phyloP scores from a whole-genome alignment of 2,888 invertebrate genomes.

The Nowickia ferox region DNA sequence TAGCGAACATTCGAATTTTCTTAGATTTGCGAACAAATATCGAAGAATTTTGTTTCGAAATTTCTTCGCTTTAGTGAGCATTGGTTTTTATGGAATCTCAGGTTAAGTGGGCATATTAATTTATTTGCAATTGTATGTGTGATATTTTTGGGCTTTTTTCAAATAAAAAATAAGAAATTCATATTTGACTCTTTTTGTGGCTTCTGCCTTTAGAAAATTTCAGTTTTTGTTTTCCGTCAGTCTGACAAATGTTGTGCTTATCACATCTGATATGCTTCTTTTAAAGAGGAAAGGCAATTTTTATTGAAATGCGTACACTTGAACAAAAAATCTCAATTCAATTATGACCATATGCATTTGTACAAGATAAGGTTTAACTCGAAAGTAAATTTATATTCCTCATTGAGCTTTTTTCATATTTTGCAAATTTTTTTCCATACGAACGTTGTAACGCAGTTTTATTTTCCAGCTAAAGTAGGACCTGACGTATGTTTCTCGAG shows the following conservation, averaged over 20 bases:
- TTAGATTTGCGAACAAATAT: too few species aligned
- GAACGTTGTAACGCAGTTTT: too few species aligned
- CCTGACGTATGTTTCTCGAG: too few species aligned
- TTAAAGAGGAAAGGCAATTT: neutral
- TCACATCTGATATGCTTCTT: constrained; percentile 13
- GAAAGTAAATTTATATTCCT: neutral
- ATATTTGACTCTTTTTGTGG: constrained; percentile 57
- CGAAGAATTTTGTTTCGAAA: too few species aligned
- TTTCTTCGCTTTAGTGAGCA: too few species aligned
- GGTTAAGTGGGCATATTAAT: too few species aligned
- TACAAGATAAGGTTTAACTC: neutral
- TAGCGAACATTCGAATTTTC: too few species aligned
- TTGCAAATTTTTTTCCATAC: too few species aligned
- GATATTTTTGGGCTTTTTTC: neutral
- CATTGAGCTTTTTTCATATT: neutral
- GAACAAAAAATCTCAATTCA: neutral
- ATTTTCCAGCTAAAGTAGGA: too few species aligned
- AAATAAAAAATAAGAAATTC: constrained; percentile 32
- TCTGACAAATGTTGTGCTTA: constrained; percentile 20
- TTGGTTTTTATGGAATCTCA: too few species aligned
- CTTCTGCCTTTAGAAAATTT: constrained; percentile 39
- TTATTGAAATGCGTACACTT: neutral
- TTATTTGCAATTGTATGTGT: too few species aligned
- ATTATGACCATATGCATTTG: too few species aligned
- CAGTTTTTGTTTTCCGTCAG: constrained; percentile 4